A percentile compares a stretch with the other conserved stretches of the same genome.
Conservation (phyloP, 35 echinoderm and acorn worm species). For the Heliocidaris erythrogramma region DNA sequence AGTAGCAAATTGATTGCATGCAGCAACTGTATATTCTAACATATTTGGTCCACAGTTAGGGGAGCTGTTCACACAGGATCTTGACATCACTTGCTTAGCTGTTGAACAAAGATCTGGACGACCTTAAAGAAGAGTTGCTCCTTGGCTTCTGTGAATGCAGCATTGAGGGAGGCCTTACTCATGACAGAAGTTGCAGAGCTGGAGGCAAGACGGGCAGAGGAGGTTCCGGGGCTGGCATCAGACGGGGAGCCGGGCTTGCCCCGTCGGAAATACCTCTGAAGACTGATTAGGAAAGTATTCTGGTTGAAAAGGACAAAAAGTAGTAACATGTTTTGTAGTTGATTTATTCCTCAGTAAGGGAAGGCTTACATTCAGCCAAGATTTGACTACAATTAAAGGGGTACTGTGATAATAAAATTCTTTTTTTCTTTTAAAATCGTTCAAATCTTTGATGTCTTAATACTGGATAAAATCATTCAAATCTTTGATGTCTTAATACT, state of each 20-base stretch:
- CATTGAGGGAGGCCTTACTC: constrained; percentile 58
- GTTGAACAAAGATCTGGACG: constrained; percentile 76
- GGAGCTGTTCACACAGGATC: neutral
- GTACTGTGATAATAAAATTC: too few species aligned
- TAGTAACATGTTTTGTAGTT: neutral
- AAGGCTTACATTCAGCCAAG: too few species aligned
- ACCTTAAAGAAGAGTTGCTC: constrained; percentile 83
- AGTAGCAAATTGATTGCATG: too few species aligned
- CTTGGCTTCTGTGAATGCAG: constrained; percentile 72
- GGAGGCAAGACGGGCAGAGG: constrained; percentile 48
- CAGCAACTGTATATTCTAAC: too few species aligned
- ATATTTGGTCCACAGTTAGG: neutral
- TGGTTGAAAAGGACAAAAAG: neutral
- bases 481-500: too few species aligned
- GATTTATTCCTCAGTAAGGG: too few species aligned
- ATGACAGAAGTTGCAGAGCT: constrained; percentile 45
- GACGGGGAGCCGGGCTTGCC: constrained; percentile 64
- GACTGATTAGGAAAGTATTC: constrained; percentile 72
- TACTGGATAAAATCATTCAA: too few species aligned
- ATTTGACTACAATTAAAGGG: too few species aligned
- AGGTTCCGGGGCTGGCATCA: constrained; percentile 70
- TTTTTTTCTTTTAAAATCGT: too few species aligned
- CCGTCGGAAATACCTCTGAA: constrained; percentile 79
- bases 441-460: too few species aligned
- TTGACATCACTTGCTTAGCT: constrained; percentile 62